Percentiles rank a stretch among this genome's conserved stretches.
phyloP scores from a whole-genome alignment of 2,797 vertebrate species.

The Zalophus californianus region DNA sequence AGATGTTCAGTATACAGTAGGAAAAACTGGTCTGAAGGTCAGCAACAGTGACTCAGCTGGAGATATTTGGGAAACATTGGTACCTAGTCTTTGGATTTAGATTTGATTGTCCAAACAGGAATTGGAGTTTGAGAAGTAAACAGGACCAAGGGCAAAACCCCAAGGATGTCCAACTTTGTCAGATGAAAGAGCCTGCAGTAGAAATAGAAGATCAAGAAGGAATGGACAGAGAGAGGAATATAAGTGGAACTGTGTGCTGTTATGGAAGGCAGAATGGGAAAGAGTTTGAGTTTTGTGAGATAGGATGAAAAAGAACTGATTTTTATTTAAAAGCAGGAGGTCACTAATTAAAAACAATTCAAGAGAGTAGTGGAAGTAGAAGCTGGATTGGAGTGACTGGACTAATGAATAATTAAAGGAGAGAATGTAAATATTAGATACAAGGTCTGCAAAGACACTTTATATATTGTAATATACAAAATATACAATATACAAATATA shows the following conservation, averaged over 20 bases:
- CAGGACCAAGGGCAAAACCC: neutral
- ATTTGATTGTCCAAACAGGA: neutral
- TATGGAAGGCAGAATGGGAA: neutral
- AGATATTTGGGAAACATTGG: neutral
- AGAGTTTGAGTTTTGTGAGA: neutral
- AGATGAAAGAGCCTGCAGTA: neutral
- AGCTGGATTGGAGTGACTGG: neutral
- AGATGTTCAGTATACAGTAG: neutral
- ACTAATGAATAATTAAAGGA: constrained; percentile 48
- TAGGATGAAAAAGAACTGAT: neutral
- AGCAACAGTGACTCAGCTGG: neutral
- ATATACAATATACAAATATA: neutral
- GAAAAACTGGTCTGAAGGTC: constrained; percentile 25
- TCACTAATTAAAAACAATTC: constrained; percentile 14
- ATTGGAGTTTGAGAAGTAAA: neutral
- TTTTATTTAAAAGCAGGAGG: neutral
- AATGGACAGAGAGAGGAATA: neutral
- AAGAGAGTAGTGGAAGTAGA: neutral
- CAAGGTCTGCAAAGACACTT: neutral
- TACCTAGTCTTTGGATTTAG: neutral
- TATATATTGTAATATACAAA: neutral
- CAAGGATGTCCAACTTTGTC: neutral
- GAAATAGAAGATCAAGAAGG: neutral
- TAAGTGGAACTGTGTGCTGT: neutral
- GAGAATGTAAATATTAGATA: neutral